phyloP scores from a whole-genome alignment of 2,113 vertebrate species.

The Gasterosteus aculeatus region DNA sequence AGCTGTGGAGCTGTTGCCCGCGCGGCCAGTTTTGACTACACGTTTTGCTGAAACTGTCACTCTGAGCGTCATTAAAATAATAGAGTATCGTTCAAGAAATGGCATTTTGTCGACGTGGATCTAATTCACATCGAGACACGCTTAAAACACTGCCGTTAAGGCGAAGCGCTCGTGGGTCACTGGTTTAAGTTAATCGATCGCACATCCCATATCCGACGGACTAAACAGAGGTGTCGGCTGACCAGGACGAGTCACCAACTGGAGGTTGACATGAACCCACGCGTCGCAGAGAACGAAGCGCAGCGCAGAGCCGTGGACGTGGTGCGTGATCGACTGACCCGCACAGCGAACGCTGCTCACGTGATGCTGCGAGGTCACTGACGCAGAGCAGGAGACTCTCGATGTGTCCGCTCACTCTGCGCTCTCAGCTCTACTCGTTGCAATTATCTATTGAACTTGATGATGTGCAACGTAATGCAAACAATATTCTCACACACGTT shows the following conservation, averaged over 20 bases:
- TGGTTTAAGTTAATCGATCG: neutral
- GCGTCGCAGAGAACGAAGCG: neutral
- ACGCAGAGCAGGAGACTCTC: neutral
- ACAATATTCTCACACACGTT: neutral
- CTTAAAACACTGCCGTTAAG: neutral
- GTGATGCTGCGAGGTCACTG: neutral
- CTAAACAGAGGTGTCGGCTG: no score
- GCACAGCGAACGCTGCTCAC: no score
- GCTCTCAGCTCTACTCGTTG: neutral
- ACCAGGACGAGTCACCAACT: neutral
- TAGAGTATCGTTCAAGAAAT: neutral
- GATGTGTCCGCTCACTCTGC: neutral
- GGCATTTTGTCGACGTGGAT: neutral
- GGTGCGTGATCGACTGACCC: constrained; percentile 53
- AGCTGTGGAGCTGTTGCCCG: constrained; percentile 10
- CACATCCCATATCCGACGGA: neutral
- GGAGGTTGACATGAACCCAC: constrained; percentile 34
- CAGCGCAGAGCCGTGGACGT: constrained; percentile 51
- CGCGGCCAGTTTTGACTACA: neutral
- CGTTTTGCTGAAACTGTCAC: neutral
- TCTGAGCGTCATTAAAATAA: neutral
- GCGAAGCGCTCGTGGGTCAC: neutral
- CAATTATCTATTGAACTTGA: neutral
- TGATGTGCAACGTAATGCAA: neutral
- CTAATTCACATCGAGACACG: neutral